These are phyloP conservation scores for Malurus cyaneus DNA, from an alignment of 2,113 vertebrate genomes.

Conservation along the genomic window DNA sequence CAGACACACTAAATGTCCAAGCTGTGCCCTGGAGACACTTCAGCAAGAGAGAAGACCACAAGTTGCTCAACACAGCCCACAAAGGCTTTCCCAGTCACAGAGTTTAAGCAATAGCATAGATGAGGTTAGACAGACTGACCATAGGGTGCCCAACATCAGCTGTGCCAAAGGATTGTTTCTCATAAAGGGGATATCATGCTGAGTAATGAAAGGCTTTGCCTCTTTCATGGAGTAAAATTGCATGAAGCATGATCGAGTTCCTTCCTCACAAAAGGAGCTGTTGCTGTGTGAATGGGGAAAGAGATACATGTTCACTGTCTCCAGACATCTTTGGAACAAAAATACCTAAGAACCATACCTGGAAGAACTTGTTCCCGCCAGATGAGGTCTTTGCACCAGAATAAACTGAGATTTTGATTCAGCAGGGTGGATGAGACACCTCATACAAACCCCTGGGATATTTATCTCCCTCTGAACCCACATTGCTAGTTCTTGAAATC, in stretches of 20 bases:
- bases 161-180: not conserved
- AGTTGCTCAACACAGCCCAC: not conserved
- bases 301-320: not conserved
- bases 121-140: not conserved
- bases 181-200: not conserved
- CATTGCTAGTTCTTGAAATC: not conserved
- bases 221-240: not conserved
- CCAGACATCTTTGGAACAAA: not conserved
- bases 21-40: not conserved
- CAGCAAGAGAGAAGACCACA: not conserved
- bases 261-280: not conserved
- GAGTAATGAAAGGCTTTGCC: not conserved
- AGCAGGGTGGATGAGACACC: not conserved
- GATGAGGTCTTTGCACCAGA: not conserved
- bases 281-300: not conserved
- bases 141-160: not conserved
- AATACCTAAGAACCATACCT: not conserved
- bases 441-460: not conserved
- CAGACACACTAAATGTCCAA: not conserved
- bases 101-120: not conserved
- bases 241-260: not conserved
- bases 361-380: not conserved
- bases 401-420: not conserved
- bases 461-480: not conserved
- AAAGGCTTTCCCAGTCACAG: not conserved